Evolutionary conservation across 2,797 vertebrate species (phyloP).

Genomic region (Myiotriccus ornatus): DNA sequence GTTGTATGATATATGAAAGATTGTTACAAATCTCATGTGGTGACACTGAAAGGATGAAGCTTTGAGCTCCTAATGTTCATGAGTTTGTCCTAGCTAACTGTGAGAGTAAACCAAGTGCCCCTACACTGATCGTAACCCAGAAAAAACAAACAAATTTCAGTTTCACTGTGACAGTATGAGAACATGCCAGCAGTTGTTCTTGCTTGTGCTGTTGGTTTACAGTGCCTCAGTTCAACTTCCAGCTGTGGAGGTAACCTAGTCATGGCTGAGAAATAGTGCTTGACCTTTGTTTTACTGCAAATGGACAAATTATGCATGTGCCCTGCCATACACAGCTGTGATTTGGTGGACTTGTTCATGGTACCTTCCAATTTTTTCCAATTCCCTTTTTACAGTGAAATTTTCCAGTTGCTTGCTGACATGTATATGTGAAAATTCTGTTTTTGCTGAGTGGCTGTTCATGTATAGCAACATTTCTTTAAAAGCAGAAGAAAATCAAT

Average conservation of each 20-base stretch:
- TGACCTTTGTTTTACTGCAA: not conserved
- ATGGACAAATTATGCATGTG: not conserved
- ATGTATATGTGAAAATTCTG: not conserved
- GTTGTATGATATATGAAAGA: not conserved
- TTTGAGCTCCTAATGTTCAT: not conserved
- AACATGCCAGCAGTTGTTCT: not conserved
- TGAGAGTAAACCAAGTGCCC: not conserved
- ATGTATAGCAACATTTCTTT: not conserved
- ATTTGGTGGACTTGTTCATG: not conserved
- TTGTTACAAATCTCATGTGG: not conserved
- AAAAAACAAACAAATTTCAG: not conserved
- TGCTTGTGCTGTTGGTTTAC: not conserved
- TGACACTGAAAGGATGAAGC: not conserved
- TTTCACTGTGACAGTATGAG: not conserved
- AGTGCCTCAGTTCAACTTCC: not conserved
- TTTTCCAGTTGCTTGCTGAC: not conserved
- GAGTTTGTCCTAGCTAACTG: not conserved
- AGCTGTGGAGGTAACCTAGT: not conserved
- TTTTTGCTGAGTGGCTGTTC: not conserved
- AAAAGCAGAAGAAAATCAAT: not conserved
- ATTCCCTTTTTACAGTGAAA: not conserved
- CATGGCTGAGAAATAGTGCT: not conserved
- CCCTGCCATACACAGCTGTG: accelerated
- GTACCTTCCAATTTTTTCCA: not conserved
- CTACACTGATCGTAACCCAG: not conserved